Percentiles rank a stretch among this genome's conserved stretches.
Evolutionary conservation across 2,113 vertebrate species (phyloP).

Genomic region (Lynx canadensis): DNA sequence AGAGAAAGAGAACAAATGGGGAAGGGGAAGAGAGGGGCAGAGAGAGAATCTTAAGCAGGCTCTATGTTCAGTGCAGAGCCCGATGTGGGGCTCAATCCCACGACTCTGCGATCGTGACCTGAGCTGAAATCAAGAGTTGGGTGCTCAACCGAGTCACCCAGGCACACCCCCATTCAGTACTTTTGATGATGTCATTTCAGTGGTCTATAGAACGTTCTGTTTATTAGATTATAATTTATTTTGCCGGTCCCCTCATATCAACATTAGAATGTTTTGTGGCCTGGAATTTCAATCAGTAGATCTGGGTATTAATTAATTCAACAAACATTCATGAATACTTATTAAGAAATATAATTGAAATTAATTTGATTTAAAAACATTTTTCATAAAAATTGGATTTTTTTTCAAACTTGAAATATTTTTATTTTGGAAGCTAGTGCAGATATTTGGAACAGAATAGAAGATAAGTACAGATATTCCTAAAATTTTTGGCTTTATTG

Average conservation of each 20-base stretch:
- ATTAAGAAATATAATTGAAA: neutral
- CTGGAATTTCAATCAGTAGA: neutral
- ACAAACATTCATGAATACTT: neutral
- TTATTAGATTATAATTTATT: neutral
- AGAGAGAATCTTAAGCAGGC: no score
- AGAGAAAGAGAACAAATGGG: no score
- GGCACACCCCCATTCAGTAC: no score
- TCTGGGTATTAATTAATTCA: neutral
- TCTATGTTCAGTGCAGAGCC: no score
- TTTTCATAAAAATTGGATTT: neutral
- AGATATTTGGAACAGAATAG: neutral
- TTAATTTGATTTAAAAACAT: neutral
- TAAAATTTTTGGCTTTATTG: neutral
- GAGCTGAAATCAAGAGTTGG: no score
- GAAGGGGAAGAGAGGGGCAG: no score
- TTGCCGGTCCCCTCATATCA: neutral
- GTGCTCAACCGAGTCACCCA: no score
- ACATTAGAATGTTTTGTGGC: neutral
- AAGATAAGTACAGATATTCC: neutral
- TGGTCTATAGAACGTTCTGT: neutral
- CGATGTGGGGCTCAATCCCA: no score
- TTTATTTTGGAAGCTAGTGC: neutral
- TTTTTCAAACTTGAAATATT: slow-evolving; percentile 18
- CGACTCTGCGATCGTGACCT: no score
- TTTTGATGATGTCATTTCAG: neutral